These are phyloP conservation scores for Stomatorhinus walkeri DNA, from an alignment of 2,797 vertebrate species.

Conservation along the genomic window DNA sequence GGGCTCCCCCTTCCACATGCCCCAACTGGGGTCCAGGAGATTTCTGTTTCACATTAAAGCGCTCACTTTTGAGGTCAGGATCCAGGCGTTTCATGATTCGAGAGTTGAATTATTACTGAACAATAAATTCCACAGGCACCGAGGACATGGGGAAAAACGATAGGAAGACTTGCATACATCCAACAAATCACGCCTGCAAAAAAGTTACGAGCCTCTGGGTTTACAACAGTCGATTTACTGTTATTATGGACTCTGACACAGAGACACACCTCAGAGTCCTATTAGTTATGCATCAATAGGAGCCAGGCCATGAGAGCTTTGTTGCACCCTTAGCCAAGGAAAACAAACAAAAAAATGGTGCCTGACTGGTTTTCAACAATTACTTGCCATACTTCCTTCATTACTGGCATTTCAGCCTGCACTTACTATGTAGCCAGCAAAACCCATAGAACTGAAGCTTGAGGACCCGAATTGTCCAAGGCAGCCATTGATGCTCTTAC, in stretches of 20 bases:
- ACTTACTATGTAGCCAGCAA: not conserved
- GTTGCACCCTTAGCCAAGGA: not conserved
- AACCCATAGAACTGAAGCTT: not conserved
- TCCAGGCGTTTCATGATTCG: not conserved
- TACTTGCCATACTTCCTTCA: not conserved
- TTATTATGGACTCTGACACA: not conserved
- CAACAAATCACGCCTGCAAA: not conserved
- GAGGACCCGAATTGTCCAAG: not conserved
- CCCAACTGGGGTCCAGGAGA: slow-evolving; percentile 10
- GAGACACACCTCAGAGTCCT: not conserved
- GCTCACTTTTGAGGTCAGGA: not conserved
- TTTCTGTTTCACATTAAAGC: slow-evolving; percentile 23
- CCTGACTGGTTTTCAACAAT: not conserved
- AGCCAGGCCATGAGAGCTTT: not conserved
- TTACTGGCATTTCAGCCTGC: not conserved
- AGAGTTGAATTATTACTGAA: slow-evolving; percentile 4
- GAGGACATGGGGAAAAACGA: not conserved
- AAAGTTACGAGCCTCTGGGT: not conserved
- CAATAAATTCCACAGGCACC: slow-evolving; percentile 6
- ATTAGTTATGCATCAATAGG: not conserved
- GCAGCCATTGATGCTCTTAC: not conserved
- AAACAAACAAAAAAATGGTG: not conserved
- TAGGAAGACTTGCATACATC: not conserved
- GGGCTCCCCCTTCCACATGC: not conserved
- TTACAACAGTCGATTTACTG: not conserved